Evolutionary conservation across 2,797 vertebrate genomes (phyloP).

Genomic region (Spinus olivaceus): DNA sequence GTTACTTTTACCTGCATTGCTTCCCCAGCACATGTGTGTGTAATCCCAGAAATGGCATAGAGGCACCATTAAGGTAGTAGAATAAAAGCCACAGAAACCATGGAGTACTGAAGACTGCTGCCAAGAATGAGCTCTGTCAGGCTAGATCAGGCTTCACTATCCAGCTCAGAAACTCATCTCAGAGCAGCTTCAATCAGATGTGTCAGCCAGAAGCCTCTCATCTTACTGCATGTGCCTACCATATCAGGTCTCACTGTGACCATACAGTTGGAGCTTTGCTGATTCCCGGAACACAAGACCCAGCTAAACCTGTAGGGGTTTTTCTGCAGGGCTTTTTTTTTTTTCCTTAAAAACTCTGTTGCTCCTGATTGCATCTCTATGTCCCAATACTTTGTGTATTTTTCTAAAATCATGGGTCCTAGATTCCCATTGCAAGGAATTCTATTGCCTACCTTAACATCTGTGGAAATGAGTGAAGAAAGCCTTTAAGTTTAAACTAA

Average conservation of each 20-base stretch:
- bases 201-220: not conserved
- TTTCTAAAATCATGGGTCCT: not conserved
- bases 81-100: not conserved
- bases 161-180: not conserved
- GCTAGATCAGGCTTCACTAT: not conserved
- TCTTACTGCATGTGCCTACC: not conserved
- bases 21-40: not conserved
- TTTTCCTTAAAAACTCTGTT: not conserved
- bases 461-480: not conserved
- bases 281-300: not conserved
- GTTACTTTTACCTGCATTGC: not conserved
- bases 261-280: not conserved
- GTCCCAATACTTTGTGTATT: not conserved
- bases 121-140: not conserved
- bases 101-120: not conserved
- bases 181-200: not conserved
- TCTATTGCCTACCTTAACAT: not conserved
- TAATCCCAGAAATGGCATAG: not conserved
- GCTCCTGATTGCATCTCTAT: not conserved
- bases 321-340: not conserved
- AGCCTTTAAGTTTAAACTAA: not conserved
- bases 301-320: not conserved
- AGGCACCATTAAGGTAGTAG: not conserved
- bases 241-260: not conserved
- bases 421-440: not conserved